Base-by-base conservation (phyloP, 2,888 invertebrate genomes). In the Drosophila lutescens region DNA sequence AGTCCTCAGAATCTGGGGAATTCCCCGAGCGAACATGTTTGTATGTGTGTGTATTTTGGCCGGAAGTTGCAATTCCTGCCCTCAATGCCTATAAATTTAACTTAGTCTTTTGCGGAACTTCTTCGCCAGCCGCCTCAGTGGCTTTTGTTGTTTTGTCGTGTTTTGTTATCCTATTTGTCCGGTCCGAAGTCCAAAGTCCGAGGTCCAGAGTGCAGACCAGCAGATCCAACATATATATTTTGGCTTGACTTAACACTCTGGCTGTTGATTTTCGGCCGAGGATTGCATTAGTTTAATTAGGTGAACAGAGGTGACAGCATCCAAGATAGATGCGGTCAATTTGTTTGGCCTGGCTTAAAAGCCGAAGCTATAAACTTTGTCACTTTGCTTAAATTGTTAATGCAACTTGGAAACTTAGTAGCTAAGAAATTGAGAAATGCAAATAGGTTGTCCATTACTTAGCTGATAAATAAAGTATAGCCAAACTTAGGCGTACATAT, bases 51-150 rank as follows among this genome's bases (percentile, higher is more conserved):
- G 65, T 71, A 46, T 63, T 71, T 76, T 81, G 82, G 68, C 58
- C 79, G 83, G 85, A 83, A 74, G 83, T 77, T 77, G 79, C 87
- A 85, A 79, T 83, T 86, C 79, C 82, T 85, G 79, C 46, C 63
- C 82, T 74, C 85, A 74, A 76, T 81, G 83, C 77, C 87, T 81
- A 83, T 87, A 87, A 83, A 83, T 83, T 87, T 81, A 85, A 81
- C 82, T 83, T 86, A 72, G 81, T 68, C 81, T 85, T 75, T 70
- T 76, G 68, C 68, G 59, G 67, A 53, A 74, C 49, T 65, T 65
- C 67, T 69, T 60, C 47, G 53, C 56, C 63, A 47, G 47, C 47
- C 46, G 58, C 46, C 40, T 23, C 59, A 23, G 15, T 69, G 46
- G 51, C 70, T 58, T 51, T 34, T 51, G 69, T 69, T 54, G 49